Base-by-base conservation (phyloP, 2,113 vertebrate genomes). In the Electrona antarctica region DNA sequence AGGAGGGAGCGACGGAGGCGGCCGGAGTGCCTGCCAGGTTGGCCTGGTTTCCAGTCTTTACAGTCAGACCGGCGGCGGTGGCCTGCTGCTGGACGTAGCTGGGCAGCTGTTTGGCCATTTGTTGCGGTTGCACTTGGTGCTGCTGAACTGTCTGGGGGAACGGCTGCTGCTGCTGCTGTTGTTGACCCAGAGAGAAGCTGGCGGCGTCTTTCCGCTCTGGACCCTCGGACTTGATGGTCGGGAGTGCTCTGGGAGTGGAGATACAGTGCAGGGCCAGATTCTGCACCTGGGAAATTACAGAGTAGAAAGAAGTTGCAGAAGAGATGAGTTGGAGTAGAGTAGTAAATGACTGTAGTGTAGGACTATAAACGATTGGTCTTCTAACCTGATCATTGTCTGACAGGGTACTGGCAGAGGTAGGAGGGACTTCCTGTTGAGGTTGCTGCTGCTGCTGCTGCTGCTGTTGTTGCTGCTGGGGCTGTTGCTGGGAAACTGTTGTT, bases 311-410 rank as follows among this genome's bases (percentile, higher is more conserved):
- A 8, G 6, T 66, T 14, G 49, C 29, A 7, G 51, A 33, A 7
- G 74, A 69, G 54, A 49, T 60, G 11, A 9, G 54, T 41, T 52
- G 41, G 10, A n/a, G 8, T 15, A 66, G 51, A 33, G 11, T 3
- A 33, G 47, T 1, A 57, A n/a, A 54, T 54, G 3, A 61, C 13
- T 8, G 46, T 9, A 7, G n/a, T 8, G 46, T 9, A 7, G n/a
- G 8, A 48, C n/a, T 63, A 49, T 33, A 47, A 54, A 13, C 2
- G 21, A 21, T 21, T 21, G 21, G 33, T 12, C 13, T 15, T 12
- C 76, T 78, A 61, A 98, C 97, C 95, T 98, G 97, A 87, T 98
- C 97, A 73, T 88, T 94, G 84, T 99, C 97, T 82, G 95, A 79
- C 47, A 97, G 97, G 76, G 91, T 91, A 84, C 83, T 94, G 85